Evolutionary conservation across 2,113 vertebrate genomes (phyloP).

Genomic region (Anser brachyrhynchus): DNA sequence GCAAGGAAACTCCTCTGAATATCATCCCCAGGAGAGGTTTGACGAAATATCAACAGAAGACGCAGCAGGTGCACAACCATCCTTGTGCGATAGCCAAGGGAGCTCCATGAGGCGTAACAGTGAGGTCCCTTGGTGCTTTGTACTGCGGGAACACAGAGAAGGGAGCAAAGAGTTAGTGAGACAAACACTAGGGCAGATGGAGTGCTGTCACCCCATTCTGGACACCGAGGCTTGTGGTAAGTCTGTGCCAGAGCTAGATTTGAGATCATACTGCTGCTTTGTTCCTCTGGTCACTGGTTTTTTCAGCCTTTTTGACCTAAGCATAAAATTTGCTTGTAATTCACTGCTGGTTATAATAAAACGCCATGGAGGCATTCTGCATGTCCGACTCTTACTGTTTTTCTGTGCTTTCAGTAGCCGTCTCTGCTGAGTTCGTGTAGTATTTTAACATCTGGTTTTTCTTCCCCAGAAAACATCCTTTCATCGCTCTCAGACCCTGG

Average conservation of each 20-base stretch:
- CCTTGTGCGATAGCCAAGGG: background rate
- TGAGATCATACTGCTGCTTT: background rate
- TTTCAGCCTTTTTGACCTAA: background rate
- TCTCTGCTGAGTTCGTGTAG: background rate
- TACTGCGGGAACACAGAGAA: background rate
- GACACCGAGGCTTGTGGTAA: background rate
- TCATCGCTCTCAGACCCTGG: conserved; percentile 87
- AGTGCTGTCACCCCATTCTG: background rate
- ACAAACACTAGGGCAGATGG: background rate
- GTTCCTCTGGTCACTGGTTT: background rate
- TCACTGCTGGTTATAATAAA: background rate
- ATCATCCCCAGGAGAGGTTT: background rate
- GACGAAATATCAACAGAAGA: background rate
- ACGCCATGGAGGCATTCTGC: background rate
- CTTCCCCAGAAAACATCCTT: conserved; percentile 86
- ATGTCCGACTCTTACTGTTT: background rate
- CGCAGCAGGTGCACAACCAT: background rate
- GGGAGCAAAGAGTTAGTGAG: background rate
- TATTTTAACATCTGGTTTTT: conserved; percentile 41
- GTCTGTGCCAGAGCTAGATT: background rate
- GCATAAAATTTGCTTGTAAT: background rate
- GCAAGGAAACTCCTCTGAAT: background rate
- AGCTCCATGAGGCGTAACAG: background rate
- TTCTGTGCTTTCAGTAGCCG: background rate
- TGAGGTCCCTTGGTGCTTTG: background rate